These are phyloP conservation scores for Cairina moschata DNA, from an alignment of 2,113 vertebrate genomes.

Conservation along the genomic window DNA sequence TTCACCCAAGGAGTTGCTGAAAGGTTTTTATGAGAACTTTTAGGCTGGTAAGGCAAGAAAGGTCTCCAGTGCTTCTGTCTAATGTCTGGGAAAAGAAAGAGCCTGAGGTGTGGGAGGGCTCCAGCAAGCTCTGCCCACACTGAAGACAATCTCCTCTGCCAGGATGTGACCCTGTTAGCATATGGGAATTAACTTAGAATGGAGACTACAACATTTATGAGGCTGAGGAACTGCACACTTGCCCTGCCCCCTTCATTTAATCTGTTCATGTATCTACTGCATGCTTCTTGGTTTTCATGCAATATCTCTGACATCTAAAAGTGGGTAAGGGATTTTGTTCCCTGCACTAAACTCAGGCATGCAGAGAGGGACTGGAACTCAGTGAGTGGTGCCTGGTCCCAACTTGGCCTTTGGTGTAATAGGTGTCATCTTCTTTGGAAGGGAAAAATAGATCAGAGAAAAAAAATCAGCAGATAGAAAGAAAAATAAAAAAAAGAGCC, in stretches of 20 bases:
- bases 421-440: background rate
- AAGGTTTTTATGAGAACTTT: background rate
- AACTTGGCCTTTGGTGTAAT: background rate
- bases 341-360: accelerated
- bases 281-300: background rate
- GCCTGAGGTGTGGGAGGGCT: background rate
- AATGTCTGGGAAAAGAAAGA: background rate
- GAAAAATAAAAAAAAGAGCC: background rate
- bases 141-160: background rate
- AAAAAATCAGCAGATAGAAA: background rate
- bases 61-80: background rate
- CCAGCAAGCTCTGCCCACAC: background rate
- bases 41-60: background rate
- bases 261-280: background rate
- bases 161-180: background rate
- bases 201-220: background rate
- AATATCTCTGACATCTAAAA: background rate
- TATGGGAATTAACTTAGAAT: background rate
- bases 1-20: background rate
- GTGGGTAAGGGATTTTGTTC: background rate
- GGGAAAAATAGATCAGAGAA: background rate
- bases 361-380: background rate
- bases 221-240: background rate
- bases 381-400: background rate
- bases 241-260: background rate